Conservation (phyloP, 2,113 vertebrate genomes). For the Myocastor coypus region DNA sequence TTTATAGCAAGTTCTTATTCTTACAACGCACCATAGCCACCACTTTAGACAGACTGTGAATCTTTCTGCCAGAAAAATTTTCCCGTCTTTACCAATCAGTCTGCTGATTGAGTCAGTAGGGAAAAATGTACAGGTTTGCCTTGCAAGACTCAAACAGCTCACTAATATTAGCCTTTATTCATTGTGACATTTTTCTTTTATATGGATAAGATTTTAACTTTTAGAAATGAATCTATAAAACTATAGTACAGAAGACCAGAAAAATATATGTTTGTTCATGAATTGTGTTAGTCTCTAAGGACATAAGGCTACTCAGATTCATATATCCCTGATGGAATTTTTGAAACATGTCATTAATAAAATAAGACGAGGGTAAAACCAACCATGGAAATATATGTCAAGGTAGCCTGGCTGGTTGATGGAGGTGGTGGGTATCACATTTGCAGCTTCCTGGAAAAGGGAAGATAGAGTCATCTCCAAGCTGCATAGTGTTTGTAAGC, state of each 20-base stretch:
- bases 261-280: neutral
- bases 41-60: neutral
- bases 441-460: neutral
- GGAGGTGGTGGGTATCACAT: neutral
- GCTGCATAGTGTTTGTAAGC: neutral
- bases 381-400: neutral
- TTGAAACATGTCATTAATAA: slow-evolving; percentile 21
- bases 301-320: neutral
- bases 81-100: neutral
- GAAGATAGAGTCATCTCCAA: neutral
- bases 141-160: slow-evolving; percentile 5
- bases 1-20: accelerated
- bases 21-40: neutral
- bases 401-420: accelerated
- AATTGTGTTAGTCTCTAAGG: neutral
- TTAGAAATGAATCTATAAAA: slow-evolving; percentile 40
- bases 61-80: neutral
- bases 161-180: neutral
- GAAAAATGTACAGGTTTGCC: neutral
- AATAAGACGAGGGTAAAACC: neutral
- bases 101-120: neutral
- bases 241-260: neutral
- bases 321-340: neutral
- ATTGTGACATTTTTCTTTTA: neutral
- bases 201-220: neutral